Evolutionary conservation across 2,113 vertebrate species (phyloP), one percentile per base, ranked within the genome.

Genomic region (Cryptoleucopteryx plumbea): DNA sequence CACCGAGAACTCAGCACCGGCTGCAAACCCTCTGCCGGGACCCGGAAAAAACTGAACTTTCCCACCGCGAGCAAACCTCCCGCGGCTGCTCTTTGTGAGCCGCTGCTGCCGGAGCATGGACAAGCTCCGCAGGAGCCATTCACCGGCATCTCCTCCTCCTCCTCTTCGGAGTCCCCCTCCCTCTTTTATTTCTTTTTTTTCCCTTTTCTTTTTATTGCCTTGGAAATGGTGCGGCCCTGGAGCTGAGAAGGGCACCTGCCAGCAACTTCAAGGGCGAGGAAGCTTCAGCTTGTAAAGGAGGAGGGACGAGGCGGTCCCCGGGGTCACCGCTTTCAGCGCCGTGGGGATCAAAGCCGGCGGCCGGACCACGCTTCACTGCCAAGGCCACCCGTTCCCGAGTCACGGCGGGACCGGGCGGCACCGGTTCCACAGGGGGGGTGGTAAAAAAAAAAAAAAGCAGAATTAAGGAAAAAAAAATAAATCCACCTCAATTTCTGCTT

Each of bases 241-340:
- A 95, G 86, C 5, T 55, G 96, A 94, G 95, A 10, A 43, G 82
- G 97, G 96, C 92, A 97, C 96, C 94, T 94, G 95, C 95, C 92
- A 94, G 68, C 96, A 97, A 94, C 66, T 86, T 81, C 94, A 95
- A 96, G 88, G 53, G 67, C 74, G 72, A 96, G 43, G 81, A 78
- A 86, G 86, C 80, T 66, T 36, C 1, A 68, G 63, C 34, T 27
- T 13, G 53, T 9, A 34, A 26, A 61, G 92, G 83, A 66, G 70
- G 80, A 38, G 72, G 86, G 65, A n/a, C 8, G 20, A 72, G 34
- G 45, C 4, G 12, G 27, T n/a, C 42, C 42, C 50, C 2, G 47
- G 83, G 80, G 70, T 94, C 68, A 67, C 48, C 6, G 13, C 91
- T 94, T 55, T 67, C 72, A 86, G 90, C 5, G 12, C 55, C 7